These are phyloP conservation scores for Archilochus colubris DNA, from an alignment of 2,113 vertebrate genomes.

Conservation along the genomic window DNA sequence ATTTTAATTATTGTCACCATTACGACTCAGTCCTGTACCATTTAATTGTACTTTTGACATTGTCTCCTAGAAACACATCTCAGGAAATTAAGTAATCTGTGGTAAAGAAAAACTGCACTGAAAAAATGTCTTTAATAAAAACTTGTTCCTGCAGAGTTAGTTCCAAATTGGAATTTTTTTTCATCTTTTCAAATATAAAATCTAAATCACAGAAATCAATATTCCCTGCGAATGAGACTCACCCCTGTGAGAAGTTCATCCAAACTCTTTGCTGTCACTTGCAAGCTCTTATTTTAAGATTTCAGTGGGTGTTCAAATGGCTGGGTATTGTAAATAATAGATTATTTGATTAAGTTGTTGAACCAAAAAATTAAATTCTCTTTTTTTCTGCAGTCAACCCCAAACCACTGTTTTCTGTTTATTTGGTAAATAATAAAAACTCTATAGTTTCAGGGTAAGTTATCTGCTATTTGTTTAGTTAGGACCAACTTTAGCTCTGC, in stretches of 20 bases:
- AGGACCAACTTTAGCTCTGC: background rate
- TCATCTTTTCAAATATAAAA: slow-evolving; percentile 33
- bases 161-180: slow-evolving; percentile 1
- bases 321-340: background rate
- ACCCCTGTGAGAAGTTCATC: background rate
- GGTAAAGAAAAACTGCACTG: background rate
- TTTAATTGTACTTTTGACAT: slow-evolving; percentile 34
- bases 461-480: background rate
- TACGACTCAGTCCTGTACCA: slow-evolving; percentile 14
- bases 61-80: slow-evolving; percentile 12
- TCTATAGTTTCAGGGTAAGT: background rate
- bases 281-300: background rate
- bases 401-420: background rate
- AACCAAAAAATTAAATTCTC: slow-evolving; percentile 16
- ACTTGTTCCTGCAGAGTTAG: background rate
- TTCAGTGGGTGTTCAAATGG: background rate
- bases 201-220: slow-evolving; percentile 23
- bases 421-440: background rate
- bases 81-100: background rate
- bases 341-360: slow-evolving; percentile 17
- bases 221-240: background rate
- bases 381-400: background rate
- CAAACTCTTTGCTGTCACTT: background rate
- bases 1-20: slow-evolving; percentile 34
- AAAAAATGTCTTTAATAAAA: slow-evolving; percentile 1